phyloP scores from a whole-genome alignment of 2,888 invertebrate species.

The Rosalia funebris region DNA sequence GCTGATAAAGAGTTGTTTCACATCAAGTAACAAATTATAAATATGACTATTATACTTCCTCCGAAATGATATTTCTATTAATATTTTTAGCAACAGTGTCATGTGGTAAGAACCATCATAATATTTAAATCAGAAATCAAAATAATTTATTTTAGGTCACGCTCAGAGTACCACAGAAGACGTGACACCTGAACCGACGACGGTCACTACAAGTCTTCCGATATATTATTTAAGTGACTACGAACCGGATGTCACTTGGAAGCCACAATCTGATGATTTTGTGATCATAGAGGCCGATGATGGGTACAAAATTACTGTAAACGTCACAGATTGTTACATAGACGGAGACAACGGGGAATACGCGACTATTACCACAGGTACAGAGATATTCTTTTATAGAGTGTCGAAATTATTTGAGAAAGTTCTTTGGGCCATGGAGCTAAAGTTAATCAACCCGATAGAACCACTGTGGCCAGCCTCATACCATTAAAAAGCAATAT shows the following conservation, averaged over 20 bases:
- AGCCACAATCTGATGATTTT: slow-evolving; percentile 14
- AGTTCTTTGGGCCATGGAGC: background rate
- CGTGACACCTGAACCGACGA: background rate
- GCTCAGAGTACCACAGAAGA: background rate
- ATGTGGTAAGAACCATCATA: background rate
- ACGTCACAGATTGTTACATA: slow-evolving; percentile 31
- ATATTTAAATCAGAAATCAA: background rate
- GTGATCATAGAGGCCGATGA: slow-evolving; percentile 32
- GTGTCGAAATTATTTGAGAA: background rate
- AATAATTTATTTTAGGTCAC: slow-evolving; percentile 1
- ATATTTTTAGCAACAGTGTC: background rate
- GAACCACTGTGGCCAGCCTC: background rate
- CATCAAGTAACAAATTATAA: too few species aligned
- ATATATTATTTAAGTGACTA: slow-evolving; percentile 9
- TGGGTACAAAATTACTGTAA: slow-evolving; percentile 42
- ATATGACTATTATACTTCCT: too few species aligned
- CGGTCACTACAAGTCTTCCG: slow-evolving; percentile 4
- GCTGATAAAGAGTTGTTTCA: too few species aligned
- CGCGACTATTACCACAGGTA: slow-evolving; percentile 36
- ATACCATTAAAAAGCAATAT: background rate
- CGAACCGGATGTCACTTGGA: slow-evolving; percentile 15
- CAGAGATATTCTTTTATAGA: background rate
- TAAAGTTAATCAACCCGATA: background rate
- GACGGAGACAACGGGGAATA: slow-evolving; percentile 36
- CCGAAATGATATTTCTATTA: slow-evolving; percentile 6